Conservation (phyloP, 1,140 invertebrate species). For the Hypothenemus hampei region DNA sequence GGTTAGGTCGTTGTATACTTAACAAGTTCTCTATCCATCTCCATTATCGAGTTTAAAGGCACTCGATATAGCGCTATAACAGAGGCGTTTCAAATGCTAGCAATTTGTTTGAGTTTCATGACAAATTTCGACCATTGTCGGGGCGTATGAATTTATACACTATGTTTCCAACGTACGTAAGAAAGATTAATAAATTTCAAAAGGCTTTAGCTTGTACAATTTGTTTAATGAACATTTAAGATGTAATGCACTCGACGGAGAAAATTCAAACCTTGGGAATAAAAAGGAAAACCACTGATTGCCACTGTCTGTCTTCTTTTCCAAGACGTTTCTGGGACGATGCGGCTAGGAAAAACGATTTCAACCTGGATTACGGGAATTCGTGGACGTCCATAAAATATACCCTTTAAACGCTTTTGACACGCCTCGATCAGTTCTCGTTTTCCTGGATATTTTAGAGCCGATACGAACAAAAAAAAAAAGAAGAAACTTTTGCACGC, state of each 20-base stretch:
- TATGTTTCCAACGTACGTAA: no score
- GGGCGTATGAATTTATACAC: not conserved
- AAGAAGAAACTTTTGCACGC: no score
- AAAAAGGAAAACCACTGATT: conserved; percentile 23
- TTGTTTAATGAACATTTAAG: not conserved
- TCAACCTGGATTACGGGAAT: conserved; percentile 24
- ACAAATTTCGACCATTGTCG: conserved; percentile 5
- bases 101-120: conserved; percentile 5
- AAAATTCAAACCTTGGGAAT: conserved; percentile 12
- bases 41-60: conserved; percentile 31
- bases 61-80: conserved; percentile 24
- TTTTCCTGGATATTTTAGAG: conserved; percentile 18
- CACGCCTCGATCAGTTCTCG: conserved; percentile 21
- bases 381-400: conserved; percentile 28
- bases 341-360: conserved; percentile 20
- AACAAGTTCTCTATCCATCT: conserved; percentile 30
- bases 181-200: no score
- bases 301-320: conserved; percentile 18
- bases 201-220: no score
- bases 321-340: conserved; percentile 16
- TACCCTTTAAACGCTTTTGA: conserved; percentile 25
- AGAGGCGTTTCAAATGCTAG: conserved; percentile 29
- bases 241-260: conserved; percentile 5
- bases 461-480: not conserved
- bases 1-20: conserved; percentile 31